Percentiles rank a stretch among this genome's conserved stretches.
phyloP scores from a whole-genome alignment of 1,140 invertebrate species.

The Anoplolepis gracilipes region DNA sequence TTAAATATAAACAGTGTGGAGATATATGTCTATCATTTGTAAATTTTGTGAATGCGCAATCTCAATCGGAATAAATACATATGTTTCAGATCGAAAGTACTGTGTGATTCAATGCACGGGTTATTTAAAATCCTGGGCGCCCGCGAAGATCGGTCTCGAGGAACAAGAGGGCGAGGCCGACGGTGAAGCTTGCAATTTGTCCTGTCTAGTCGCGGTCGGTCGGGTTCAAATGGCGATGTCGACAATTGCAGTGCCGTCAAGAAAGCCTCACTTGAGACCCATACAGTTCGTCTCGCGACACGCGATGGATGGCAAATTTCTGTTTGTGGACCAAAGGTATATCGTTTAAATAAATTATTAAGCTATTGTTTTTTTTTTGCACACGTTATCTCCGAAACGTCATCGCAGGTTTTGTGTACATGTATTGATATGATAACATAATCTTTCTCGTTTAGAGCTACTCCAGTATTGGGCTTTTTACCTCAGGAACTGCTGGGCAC shows the following conservation, averaged over 20 bases:
- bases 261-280: conserved; percentile 76
- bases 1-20: not conserved
- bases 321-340: conserved; percentile 97
- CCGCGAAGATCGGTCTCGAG: conserved; percentile 91
- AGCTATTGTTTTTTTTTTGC: not conserved
- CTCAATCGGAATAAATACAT: not conserved
- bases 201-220: conserved; percentile 94
- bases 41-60: not conserved
- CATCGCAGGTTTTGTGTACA: not conserved
- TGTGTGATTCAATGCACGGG: conserved; percentile 95
- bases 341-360: not conserved
- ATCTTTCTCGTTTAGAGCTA: conserved; percentile 88
- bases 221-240: conserved; percentile 87
- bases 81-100: conserved; percentile 90
- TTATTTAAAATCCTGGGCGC: conserved; percentile 96
- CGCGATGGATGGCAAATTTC: conserved; percentile 97
- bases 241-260: conserved; percentile 70
- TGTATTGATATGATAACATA: not conserved
- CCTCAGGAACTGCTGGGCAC: conserved; percentile 97
- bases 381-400: too few relatives aligned
- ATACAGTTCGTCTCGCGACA: conserved; percentile 97
- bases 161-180: conserved; percentile 89
- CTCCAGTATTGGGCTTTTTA: conserved; percentile 94
- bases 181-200: conserved; percentile 91
- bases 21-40: not conserved